Percentiles rank a stretch among this genome's conserved stretches.
phyloP scores from a whole-genome alignment of 2,797 vertebrate species.

The Loris lydekkerianus region DNA sequence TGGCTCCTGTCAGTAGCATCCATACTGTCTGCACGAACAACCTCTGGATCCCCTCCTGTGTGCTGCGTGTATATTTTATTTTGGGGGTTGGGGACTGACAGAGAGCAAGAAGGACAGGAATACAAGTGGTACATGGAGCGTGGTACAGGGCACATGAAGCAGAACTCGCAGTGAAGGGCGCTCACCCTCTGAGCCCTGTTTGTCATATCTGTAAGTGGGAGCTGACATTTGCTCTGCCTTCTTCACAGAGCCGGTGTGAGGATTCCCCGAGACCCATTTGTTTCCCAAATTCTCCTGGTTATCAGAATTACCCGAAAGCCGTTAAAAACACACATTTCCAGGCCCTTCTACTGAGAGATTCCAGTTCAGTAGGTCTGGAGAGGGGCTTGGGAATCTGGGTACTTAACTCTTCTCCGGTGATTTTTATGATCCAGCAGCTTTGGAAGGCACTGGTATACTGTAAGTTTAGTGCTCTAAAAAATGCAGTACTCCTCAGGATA shows the following conservation, averaged over 20 bases:
- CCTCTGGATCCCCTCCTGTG: neutral
- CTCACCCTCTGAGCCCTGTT: neutral
- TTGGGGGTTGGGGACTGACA: too few relatives aligned
- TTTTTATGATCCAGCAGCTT: neutral
- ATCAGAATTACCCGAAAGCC: neutral
- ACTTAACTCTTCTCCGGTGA: conserved; percentile 4
- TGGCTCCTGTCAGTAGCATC: neutral
- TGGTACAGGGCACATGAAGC: neutral
- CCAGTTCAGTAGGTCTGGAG: neutral
- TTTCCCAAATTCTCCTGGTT: neutral
- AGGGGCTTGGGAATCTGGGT: neutral
- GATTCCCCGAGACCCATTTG: neutral
- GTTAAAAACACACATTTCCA: conserved; percentile 21
- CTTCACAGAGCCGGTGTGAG: neutral
- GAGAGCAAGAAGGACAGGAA: neutral
- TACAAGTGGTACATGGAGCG: neutral
- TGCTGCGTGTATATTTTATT: neutral
- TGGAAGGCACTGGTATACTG: neutral
- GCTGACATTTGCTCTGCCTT: neutral
- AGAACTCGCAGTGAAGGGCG: neutral
- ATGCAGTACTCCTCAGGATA: neutral
- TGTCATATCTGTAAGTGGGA: neutral
- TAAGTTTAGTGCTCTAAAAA: neutral
- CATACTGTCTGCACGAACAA: neutral
- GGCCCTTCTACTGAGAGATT: neutral